Evolutionary conservation across 2,888 invertebrate species (phyloP), one percentile per base, ranked within the genome.

Genomic region (Thymelicus sylvestris): DNA sequence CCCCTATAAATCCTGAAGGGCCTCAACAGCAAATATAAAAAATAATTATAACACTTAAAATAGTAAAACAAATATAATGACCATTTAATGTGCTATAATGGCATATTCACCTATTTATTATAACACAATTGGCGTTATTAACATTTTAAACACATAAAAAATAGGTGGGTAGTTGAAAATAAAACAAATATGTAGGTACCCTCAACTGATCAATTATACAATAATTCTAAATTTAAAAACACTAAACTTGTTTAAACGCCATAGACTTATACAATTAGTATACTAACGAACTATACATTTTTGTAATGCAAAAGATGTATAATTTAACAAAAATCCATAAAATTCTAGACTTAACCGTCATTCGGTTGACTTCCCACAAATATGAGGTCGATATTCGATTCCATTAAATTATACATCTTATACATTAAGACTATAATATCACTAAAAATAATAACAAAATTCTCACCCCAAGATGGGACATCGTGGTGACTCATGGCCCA

Each of bases 371-470:
- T 5, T 31, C 31, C 3, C 31, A 31, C 3, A 5, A 31, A 31
- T 31, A 31, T 31, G 3, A 31, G 31, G 31, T 31, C 31, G 3
- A 31, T 31, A 31, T 3, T 31, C 8, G 44, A 44, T 2, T 12
- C n/a, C 39, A 12, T n/a, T 39, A 59, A 59, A 59, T 59, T 57
- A 59, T 39, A 59, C 59, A 59, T 24, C 38, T 10, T 7, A 6
- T n/a, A 38, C 39, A 38, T 31, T 31, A 6, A 59, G 59, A 39
- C 59, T 59, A 59, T 57, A 57, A 31, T 57, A 57, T 39, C 59
- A 59, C 39, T 59, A 59, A 59, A 59, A 39, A 59, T n/a, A 59
- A 59, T 59, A 59, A 59, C 59, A 59, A 59, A 59, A 57, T 59
- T 59, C 38, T 39, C 59, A n/a, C 39, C 13, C 31, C 31, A 39